These are phyloP conservation scores for Sclerurus mexicanus DNA, from an alignment of 2,113 vertebrate genomes.

Conservation along the genomic window DNA sequence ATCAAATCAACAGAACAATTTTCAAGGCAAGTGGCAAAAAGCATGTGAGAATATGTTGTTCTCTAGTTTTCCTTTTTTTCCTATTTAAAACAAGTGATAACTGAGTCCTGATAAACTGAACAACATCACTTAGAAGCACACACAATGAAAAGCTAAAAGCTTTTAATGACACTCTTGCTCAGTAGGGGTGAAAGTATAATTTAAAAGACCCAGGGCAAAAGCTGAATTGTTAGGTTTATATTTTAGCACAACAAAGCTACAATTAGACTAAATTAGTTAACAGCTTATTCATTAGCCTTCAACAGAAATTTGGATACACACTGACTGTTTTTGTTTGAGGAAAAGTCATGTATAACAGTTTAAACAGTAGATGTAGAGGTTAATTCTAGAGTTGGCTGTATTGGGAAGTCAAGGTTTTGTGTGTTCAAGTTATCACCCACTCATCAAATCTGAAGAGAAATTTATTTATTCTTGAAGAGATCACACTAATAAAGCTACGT, in stretches of 20 bases:
- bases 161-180: constrained; percentile 77
- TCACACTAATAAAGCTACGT: neutral
- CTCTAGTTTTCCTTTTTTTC: neutral
- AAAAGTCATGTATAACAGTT: neutral
- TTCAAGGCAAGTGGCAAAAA: constrained; percentile 32
- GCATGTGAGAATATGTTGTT: neutral
- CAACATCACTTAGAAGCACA: constrained; percentile 64
- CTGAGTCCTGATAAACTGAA: constrained; percentile 62
- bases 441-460: neutral
- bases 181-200: constrained; percentile 71
- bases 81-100: constrained; percentile 40
- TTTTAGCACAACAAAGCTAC: constrained; percentile 70
- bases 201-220: constrained; percentile 68
- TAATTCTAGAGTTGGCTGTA: constrained; percentile 34
- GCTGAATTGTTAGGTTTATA: constrained; percentile 64
- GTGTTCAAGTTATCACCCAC: neutral
- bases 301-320: constrained; percentile 62
- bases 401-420: constrained; percentile 22
- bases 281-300: constrained; percentile 74
- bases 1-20: constrained; percentile 50
- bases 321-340: no score
- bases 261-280: constrained; percentile 76
- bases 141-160: constrained; percentile 68
- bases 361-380: neutral
- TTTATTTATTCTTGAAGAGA: neutral